Conservation (phyloP, 2,888 invertebrate species). For the Celastrina argiolus region DNA sequence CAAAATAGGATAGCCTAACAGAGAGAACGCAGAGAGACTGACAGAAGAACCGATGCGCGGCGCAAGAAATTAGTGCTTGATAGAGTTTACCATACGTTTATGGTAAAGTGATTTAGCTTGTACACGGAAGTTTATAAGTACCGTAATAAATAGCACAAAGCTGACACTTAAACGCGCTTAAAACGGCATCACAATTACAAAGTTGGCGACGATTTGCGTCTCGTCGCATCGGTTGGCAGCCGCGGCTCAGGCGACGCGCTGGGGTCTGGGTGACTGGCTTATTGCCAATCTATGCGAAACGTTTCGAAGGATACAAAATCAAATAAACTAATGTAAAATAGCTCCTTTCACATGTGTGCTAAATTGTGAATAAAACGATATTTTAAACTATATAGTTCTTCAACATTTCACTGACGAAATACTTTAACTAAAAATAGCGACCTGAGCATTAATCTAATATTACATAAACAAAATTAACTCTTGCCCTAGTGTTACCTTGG, state of each 20-base stretch:
- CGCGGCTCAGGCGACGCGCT: conserved; percentile 28
- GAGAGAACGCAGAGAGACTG: no score
- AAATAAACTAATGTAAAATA: neutral
- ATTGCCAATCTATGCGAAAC: conserved; percentile 32
- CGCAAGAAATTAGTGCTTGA: no score
- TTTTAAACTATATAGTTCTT: neutral
- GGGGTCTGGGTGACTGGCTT: conserved; percentile 37
- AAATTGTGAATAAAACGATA: neutral
- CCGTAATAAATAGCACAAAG: conserved; percentile 21
- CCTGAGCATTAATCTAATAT: neutral
- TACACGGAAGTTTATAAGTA: conserved; percentile 24
- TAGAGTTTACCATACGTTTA: neutral
- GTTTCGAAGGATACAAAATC: conserved; percentile 14
- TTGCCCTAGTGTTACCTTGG: neutral
- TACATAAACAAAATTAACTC: neutral
- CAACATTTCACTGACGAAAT: no score
- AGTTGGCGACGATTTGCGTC: conserved; percentile 32
- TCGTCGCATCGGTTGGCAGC: conserved; percentile 39
- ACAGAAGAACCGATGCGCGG: no score
- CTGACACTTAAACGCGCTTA: conserved; percentile 10
- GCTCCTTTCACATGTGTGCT: neutral
- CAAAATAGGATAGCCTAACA: no score
- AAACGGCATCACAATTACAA: neutral
- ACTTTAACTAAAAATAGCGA: neutral
- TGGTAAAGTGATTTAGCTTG: neutral